Base-by-base conservation (phyloP, 2,888 invertebrate species). In the Rhamnusium bicolor region DNA sequence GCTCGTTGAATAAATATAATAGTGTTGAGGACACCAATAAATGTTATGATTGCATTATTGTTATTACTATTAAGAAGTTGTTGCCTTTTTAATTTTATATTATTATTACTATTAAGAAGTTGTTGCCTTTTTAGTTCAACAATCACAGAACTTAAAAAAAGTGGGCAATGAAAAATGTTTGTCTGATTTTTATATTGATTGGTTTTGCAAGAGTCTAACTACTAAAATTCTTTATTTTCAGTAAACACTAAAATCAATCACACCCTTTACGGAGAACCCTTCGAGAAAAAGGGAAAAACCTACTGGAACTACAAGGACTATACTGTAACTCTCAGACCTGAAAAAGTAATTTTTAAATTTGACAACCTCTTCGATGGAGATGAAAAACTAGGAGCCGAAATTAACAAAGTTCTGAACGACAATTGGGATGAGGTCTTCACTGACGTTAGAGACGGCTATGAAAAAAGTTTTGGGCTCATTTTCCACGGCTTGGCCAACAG, bases 281-380 rank as follows among this genome's bases (percentile, higher is more conserved):
- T 91, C 29, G 86, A 89, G 16, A 91, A 90, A 40, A 90, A 93
- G 74, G 93, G 93, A 0, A 89, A 92, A 70, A 90, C 89, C 0
- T 94, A 91, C 85, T 90, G 93, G 90, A 92, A 90, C 82, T 88
- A 93, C 2, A 90, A 89, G 46, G 91, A 92, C 51, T 94, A 93
- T 84, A 88, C 87, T 0, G 90, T 94, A 1, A 90, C 91, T 66
- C 91, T 94, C 81, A 85, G 89, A 0, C 94, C 94, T 0, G 89
- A 91, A 79, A 89, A 88, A 27, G 92, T 94, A 0, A 84, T 88
- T 1, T 89, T 92, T 78, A 83, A 92, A 70, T 94, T 94, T 83
- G 91, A 92, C 32, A 94, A 94, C 83, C 89, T 94, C 0, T 94
- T 87, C 73, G 84, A 86, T 68, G 86, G 87, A 0, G 85, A 87